phyloP scores from a whole-genome alignment of 1,140 invertebrate genomes.

The Portunus trituberculatus region DNA sequence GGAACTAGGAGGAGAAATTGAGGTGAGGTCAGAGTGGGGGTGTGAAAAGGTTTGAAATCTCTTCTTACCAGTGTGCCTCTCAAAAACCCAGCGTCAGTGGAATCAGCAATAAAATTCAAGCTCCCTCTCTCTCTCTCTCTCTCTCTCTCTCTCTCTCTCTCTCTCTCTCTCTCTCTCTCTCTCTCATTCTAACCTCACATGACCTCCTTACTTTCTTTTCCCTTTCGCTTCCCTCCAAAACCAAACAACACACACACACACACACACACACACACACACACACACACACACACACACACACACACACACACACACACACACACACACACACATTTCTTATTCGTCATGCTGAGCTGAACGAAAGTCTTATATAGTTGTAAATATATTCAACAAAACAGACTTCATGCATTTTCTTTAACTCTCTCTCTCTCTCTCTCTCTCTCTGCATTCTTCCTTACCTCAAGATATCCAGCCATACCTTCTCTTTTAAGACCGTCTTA shows the following conservation, averaged over 20 bases:
- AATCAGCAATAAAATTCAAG: conserved; percentile 15
- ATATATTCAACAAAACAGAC: background rate
- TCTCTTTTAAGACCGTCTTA: background rate
- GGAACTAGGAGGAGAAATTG: background rate
- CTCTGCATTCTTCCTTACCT: background rate
- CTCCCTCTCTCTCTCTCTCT: background rate
- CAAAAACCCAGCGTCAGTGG: background rate
- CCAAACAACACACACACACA: background rate
- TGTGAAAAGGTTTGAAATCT: background rate
- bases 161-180: background rate
- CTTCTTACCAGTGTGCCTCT: background rate
- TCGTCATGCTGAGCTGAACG: background rate
- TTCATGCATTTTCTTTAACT: background rate
- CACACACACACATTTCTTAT: background rate
- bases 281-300: background rate
- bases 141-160: background rate
- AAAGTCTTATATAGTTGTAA: background rate
- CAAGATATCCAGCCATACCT: background rate
- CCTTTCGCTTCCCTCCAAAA: background rate
- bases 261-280: background rate
- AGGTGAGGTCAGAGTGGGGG: background rate
- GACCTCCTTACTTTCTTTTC: background rate
- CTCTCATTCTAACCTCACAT: background rate
- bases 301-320: background rate
- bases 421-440: background rate